Conservation (phyloP, 2,113 vertebrate genomes). For the Melospiza georgiana region DNA sequence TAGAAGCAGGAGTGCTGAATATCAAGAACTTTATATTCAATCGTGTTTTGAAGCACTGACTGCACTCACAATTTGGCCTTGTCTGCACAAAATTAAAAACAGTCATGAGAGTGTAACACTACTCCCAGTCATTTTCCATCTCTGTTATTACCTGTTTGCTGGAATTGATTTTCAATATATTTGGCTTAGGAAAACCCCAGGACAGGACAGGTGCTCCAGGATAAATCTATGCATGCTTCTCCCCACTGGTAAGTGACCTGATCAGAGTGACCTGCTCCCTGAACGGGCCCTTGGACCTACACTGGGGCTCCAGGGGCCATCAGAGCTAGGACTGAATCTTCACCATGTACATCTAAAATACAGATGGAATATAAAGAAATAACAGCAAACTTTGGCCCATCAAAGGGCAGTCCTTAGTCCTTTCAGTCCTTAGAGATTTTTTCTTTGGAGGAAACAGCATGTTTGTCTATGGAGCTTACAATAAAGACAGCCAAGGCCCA, state of each 20-base stretch:
- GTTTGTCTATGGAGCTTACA: neutral
- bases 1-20: neutral
- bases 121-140: neutral
- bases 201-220: neutral
- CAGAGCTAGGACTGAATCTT: neutral
- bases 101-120: neutral
- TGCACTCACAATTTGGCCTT: neutral
- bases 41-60: neutral
- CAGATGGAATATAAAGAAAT: neutral
- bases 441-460: neutral
- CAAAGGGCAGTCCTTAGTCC: too few species aligned
- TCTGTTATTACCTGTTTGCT: neutral
- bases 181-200: neutral
- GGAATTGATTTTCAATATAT: neutral
- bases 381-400: neutral
- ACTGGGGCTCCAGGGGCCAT: neutral
- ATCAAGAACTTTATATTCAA: neutral
- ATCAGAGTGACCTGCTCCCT: neutral
- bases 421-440: neutral
- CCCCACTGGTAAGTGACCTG: rapidly evolving
- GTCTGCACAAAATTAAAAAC: neutral
- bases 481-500: neutral
- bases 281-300: neutral
- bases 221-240: neutral
- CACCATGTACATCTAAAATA: neutral